phyloP scores from a whole-genome alignment of 2,888 invertebrate genomes.

The Chaitophorus viminalis region DNA sequence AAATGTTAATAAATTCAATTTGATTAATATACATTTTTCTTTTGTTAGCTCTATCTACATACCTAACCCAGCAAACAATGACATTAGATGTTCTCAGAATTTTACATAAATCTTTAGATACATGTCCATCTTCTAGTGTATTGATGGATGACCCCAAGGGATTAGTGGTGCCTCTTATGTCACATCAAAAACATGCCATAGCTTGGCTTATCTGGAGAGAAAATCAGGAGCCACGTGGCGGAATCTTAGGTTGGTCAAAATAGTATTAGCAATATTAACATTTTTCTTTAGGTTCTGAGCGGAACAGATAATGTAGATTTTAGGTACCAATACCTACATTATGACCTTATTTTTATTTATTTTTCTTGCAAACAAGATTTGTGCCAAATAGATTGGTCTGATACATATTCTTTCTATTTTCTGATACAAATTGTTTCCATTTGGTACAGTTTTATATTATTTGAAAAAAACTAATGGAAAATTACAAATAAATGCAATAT shows the following conservation, averaged over 20 bases:
- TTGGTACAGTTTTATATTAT: too few species aligned
- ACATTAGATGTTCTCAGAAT: conserved; percentile 79
- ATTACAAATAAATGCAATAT: too few species aligned
- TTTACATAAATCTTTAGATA: conserved; percentile 77
- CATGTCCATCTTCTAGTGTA: conserved; percentile 74
- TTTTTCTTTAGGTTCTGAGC: neutral
- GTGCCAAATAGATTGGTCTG: too few species aligned
- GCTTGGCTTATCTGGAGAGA: conserved; percentile 93
- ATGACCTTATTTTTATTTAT: too few species aligned
- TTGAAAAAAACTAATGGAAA: too few species aligned
- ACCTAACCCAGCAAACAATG: conserved; percentile 75
- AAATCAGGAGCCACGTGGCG: conserved; percentile 82
- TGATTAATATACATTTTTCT: neutral
- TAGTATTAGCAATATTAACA: neutral
- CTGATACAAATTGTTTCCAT: too few species aligned
- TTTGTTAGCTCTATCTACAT: conserved; percentile 74
- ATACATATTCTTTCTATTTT: too few species aligned
- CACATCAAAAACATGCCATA: conserved; percentile 86
- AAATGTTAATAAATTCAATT: neutral
- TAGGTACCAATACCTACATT: too few species aligned
- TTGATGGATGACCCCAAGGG: conserved; percentile 73
- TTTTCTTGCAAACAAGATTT: too few species aligned
- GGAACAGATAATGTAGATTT: too few species aligned
- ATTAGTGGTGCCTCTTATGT: conserved; percentile 76
- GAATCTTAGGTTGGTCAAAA: conserved; percentile 79